These are phyloP conservation scores for Chlorops oryzae DNA, from an alignment of 1,140 invertebrate genomes.

Conservation along the genomic window DNA sequence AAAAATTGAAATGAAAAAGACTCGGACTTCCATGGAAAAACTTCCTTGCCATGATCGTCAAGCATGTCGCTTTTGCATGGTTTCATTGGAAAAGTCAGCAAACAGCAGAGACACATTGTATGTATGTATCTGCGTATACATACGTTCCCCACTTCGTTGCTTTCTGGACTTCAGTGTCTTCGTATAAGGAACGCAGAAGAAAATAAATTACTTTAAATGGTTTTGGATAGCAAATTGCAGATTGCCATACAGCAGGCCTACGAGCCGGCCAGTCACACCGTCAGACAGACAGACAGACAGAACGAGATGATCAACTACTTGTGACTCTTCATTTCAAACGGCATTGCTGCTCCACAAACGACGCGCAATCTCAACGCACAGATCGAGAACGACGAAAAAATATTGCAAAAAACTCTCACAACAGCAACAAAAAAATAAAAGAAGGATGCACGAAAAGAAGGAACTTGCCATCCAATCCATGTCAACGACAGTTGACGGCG, in stretches of 20 bases:
- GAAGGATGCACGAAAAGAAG: too few species aligned
- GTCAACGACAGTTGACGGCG: slow-evolving; percentile 12
- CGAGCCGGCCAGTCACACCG: too few species aligned
- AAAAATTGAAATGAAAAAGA: background rate
- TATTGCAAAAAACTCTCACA: slow-evolving; percentile 10
- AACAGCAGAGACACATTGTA: slow-evolving; percentile 1
- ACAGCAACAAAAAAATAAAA: slow-evolving; percentile 19
- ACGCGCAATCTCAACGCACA: slow-evolving; percentile 34
- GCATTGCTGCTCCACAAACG: slow-evolving; percentile 44
- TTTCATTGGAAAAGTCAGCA: too few species aligned
- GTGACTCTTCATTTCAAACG: too few species aligned
- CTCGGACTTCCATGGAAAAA: too few species aligned
- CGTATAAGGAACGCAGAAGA: too few species aligned
- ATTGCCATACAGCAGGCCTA: slow-evolving; percentile 7
- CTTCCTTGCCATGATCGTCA: slow-evolving; percentile 41
- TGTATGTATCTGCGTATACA: background rate
- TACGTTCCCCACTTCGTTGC: background rate
- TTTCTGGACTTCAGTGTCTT: too few species aligned
- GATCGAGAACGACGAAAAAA: slow-evolving; percentile 19
- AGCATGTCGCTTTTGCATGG: slow-evolving; percentile 37
- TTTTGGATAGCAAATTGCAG: slow-evolving; percentile 14
- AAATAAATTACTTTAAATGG: slow-evolving; percentile 15
- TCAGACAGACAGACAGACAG: too few species aligned
- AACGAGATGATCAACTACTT: too few species aligned
- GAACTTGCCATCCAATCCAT: slow-evolving; percentile 26